phyloP scores from a whole-genome alignment of 2,113 vertebrate genomes.

The Crotophaga sulcirostris region DNA sequence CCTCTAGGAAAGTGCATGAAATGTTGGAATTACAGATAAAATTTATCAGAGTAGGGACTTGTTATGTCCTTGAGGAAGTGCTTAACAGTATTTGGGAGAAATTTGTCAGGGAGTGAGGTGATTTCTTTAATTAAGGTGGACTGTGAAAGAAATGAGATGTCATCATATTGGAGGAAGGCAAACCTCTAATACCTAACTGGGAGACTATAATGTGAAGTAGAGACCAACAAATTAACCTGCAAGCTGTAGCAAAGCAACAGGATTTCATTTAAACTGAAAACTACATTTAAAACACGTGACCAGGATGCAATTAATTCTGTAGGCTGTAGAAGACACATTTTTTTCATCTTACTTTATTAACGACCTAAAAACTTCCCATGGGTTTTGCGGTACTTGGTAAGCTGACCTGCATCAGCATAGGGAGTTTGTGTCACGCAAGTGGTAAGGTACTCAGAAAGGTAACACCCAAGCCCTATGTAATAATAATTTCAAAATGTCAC shows the following conservation, averaged over 20 bases:
- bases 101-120: background rate
- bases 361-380: background rate
- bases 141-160: background rate
- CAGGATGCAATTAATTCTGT: background rate
- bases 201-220: background rate
- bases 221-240: background rate
- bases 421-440: background rate
- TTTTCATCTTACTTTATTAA: background rate
- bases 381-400: background rate
- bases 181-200: background rate
- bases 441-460: background rate
- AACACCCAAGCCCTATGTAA: background rate
- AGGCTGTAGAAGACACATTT: background rate
- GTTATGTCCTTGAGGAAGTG: background rate
- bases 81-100: background rate
- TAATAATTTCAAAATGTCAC: background rate
- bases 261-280: background rate
- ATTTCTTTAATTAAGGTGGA: background rate
- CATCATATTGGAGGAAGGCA: background rate
- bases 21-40: background rate
- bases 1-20: background rate
- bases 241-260: background rate
- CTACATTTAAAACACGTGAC: background rate
- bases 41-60: background rate
- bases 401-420: background rate